These are phyloP conservation scores for Sebastes dallii DNA, from an alignment of 2,797 vertebrate species.

Conservation along the genomic window DNA sequence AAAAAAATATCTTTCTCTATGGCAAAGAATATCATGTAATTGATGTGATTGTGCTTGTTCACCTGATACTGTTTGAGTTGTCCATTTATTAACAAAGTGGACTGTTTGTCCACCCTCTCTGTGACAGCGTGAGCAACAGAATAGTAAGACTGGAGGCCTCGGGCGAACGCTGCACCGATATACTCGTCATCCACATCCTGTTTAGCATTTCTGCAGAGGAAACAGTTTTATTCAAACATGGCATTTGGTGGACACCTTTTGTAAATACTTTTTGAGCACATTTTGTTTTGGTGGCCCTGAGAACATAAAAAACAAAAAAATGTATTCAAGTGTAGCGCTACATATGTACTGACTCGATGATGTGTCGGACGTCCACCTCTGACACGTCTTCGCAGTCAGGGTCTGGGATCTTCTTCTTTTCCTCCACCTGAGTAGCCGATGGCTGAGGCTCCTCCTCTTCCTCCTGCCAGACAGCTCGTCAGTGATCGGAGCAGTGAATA, in stretches of 20 bases:
- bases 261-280: background rate
- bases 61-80: conserved; percentile 99
- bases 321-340: background rate
- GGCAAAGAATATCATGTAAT: background rate
- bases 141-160: conserved; percentile 94
- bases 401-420: conserved; percentile 93
- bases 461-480: conserved; percentile 60
- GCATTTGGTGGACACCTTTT: background rate
- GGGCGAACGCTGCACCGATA: conserved; percentile 84
- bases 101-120: conserved; percentile 94
- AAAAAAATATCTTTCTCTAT: background rate
- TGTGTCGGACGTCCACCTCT: conserved; percentile 89
- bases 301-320: background rate
- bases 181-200: conserved; percentile 97
- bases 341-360: conserved; percentile 86
- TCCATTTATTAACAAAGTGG: conserved; percentile 91
- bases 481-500: background rate
- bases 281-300: background rate
- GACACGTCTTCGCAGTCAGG: conserved; percentile 93
- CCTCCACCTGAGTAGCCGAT: conserved; percentile 78
- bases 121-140: conserved; percentile 95
- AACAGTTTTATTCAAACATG: background rate
- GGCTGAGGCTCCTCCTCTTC: conserved; percentile 87
- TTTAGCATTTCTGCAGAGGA: conserved; percentile 85
- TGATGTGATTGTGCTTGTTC: background rate